phyloP scores from a whole-genome alignment of 2,113 vertebrate genomes.

The Corvus hawaiiensis region DNA sequence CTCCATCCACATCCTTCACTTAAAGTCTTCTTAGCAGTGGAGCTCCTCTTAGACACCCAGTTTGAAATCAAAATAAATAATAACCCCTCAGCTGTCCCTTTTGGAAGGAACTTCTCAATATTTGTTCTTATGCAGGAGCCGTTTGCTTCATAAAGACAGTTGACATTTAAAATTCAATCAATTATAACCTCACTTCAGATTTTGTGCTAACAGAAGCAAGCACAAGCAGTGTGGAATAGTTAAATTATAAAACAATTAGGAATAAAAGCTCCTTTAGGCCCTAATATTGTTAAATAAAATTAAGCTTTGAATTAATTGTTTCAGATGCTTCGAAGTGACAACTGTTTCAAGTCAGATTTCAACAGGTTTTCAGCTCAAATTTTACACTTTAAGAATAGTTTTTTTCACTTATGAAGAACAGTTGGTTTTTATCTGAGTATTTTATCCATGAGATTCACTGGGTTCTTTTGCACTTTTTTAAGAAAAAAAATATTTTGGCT shows the following conservation, averaged over 20 bases:
- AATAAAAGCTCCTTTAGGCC: neutral
- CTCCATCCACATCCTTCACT: neutral
- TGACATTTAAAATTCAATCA: slow-evolving; percentile 30
- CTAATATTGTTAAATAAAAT: slow-evolving; percentile 9
- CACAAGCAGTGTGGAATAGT: neutral
- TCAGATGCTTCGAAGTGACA: neutral
- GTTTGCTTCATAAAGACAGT: neutral
- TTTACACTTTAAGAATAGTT: neutral
- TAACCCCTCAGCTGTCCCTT: neutral
- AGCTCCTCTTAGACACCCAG: neutral
- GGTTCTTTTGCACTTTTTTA: neutral
- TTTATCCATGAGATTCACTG: neutral
- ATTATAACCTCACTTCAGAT: neutral
- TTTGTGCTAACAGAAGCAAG: neutral
- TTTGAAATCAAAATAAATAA: neutral
- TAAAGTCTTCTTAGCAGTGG: neutral
- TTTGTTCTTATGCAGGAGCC: neutral
- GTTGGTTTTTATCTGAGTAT: neutral
- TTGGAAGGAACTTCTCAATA: neutral
- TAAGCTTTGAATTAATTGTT: neutral
- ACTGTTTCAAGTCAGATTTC: neutral
- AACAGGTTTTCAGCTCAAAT: neutral
- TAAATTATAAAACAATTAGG: slow-evolving; percentile 14
- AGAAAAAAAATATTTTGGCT: neutral
- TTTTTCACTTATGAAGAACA: neutral